Conservation (phyloP, 1,140 invertebrate species). For the Ericerus pela region DNA sequence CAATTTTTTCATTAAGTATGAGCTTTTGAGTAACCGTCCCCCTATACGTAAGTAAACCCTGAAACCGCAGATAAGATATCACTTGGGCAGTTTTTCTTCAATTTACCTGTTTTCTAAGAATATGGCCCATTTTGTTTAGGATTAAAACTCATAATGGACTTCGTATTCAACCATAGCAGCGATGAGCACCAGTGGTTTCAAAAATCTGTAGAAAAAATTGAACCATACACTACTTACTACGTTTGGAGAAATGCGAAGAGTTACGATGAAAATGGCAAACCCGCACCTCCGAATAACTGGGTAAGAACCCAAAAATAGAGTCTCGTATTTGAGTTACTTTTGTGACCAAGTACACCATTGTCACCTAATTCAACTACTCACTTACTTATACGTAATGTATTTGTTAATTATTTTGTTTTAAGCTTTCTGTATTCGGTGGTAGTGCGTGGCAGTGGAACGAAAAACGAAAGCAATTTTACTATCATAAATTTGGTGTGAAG, state of each 20-base stretch:
- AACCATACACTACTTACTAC: constrained; percentile 55
- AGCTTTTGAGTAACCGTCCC: too few relatives aligned
- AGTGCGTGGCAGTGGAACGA: constrained; percentile 55
- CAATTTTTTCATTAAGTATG: too few relatives aligned
- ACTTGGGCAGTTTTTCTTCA: too few relatives aligned
- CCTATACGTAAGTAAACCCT: too few relatives aligned
- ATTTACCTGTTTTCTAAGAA: too few relatives aligned
- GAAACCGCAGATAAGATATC: too few relatives aligned
- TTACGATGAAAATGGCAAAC: constrained; percentile 29
- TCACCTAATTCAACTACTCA: too few relatives aligned
- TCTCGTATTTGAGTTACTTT: too few relatives aligned
- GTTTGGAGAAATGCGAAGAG: constrained; percentile 49
- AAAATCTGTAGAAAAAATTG: constrained; percentile 35
- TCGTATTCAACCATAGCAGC: constrained; percentile 73
- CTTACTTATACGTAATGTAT: too few relatives aligned
- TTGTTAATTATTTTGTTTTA: constrained; percentile 9
- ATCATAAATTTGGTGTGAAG: constrained; percentile 50
- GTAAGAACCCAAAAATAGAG: too few relatives aligned
- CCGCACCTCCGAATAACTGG: constrained; percentile 42
- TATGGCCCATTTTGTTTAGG: constrained; percentile 38
- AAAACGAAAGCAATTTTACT: constrained; percentile 49
- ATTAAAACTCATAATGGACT: constrained; percentile 63
- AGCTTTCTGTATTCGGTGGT: constrained; percentile 32
- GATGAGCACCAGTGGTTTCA: constrained; percentile 62
- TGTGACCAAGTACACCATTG: too few relatives aligned